Evolutionary conservation across 2,113 vertebrate genomes (phyloP).

Genomic region (Phocoena sinus): DNA sequence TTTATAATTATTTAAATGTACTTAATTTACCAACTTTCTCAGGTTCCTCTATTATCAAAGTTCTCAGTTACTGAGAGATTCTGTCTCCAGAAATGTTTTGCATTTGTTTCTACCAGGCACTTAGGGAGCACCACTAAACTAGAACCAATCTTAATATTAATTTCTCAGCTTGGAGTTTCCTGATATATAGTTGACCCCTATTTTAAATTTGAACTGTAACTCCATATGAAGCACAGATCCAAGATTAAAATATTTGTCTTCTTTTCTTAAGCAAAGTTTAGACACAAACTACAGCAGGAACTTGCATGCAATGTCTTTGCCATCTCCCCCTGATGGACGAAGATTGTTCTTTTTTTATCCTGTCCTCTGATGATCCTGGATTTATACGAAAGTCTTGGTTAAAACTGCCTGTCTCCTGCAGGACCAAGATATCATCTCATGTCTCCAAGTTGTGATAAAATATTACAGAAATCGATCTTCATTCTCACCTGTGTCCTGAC

Average conservation of each 20-base stretch:
- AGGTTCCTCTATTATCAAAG: not conserved
- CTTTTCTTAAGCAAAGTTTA: not conserved
- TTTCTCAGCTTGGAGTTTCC: not conserved
- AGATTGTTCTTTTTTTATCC: not conserved
- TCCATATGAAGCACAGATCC: not conserved
- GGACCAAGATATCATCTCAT: not conserved
- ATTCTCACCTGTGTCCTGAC: not conserved
- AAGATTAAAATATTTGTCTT: not conserved
- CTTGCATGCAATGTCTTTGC: not conserved
- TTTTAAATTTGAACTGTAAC: not conserved
- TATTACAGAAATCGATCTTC: not conserved
- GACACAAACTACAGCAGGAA: not conserved
- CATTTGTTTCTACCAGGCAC: not conserved
- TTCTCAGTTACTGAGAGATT: not conserved
- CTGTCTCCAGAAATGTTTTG: not conserved
- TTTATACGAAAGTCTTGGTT: not conserved
- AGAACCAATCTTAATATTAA: not conserved
- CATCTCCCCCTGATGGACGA: not conserved
- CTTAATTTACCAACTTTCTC: not conserved
- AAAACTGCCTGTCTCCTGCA: not conserved
- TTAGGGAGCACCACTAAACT: not conserved
- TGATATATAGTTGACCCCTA: not conserved
- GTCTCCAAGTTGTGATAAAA: not conserved
- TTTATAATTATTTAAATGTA: not conserved
- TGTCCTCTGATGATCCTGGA: not conserved